Evolutionary conservation across 1,140 invertebrate species (phyloP).

Genomic region (Dendroctonus ponderosae): DNA sequence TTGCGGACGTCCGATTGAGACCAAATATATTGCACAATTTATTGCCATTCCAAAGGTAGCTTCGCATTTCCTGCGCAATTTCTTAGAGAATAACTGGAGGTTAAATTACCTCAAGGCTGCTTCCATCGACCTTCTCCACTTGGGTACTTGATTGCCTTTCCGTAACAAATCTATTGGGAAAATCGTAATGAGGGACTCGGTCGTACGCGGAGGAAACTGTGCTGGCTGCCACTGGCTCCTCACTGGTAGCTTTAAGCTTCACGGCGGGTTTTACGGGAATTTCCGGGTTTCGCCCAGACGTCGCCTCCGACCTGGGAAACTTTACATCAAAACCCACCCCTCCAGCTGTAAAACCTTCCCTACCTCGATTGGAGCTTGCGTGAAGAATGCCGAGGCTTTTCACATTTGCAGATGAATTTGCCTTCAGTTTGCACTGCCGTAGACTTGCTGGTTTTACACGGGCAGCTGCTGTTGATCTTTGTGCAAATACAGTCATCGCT

Average conservation of each 20-base stretch:
- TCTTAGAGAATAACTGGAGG: too few relatives aligned
- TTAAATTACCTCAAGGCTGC: constrained; percentile 29
- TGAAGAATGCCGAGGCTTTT: too few relatives aligned
- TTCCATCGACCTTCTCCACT: constrained; percentile 37
- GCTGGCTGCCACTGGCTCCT: background rate
- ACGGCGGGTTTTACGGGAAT: constrained; percentile 39
- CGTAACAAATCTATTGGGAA: constrained; percentile 35
- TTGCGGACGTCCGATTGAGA: too few relatives aligned
- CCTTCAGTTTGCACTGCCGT: constrained; percentile 21
- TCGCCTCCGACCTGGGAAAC: too few relatives aligned
- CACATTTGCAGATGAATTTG: constrained; percentile 9
- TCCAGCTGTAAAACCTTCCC: too few relatives aligned
- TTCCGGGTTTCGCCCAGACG: constrained; percentile 4
- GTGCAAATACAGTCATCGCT: constrained; percentile 30
- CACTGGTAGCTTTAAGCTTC: constrained; percentile 33
- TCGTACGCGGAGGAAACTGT: background rate
- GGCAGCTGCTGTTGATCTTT: constrained; percentile 8
- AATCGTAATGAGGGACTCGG: constrained; percentile 40
- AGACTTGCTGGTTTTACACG: constrained; percentile 12
- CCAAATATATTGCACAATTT: too few relatives aligned
- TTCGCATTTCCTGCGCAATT: too few relatives aligned
- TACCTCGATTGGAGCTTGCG: too few relatives aligned
- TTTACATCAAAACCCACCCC: too few relatives aligned
- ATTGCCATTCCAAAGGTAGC: too few relatives aligned
- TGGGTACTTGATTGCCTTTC: constrained; percentile 24